Percentiles rank a stretch among this genome's conserved stretches.
Conservation (phyloP, 1,140 invertebrate species). For the Penaeus indicus region DNA sequence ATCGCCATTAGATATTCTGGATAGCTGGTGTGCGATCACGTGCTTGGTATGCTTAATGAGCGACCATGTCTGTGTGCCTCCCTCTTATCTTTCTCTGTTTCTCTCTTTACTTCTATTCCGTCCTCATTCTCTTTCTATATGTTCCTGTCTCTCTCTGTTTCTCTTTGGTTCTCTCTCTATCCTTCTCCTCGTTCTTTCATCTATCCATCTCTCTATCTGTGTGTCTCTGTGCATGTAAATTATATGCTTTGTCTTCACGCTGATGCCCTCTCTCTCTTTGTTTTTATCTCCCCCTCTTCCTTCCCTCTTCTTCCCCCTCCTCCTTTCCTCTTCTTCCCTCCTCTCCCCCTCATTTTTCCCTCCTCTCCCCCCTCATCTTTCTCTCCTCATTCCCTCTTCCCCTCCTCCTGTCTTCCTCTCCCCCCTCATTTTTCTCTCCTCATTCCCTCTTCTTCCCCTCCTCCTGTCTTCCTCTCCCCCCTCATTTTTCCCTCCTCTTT, state of each 20-base stretch:
- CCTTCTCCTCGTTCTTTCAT: background rate
- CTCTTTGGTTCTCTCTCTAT: background rate
- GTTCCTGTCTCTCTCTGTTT: background rate
- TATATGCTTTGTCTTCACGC: background rate
- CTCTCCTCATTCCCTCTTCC: background rate
- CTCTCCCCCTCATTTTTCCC: conserved; percentile 34
- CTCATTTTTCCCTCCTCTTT: no score
- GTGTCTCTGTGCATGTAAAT: background rate
- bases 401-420: no score
- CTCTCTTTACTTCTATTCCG: no score
- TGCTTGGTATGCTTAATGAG: no score
- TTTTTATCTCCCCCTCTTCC: no score
- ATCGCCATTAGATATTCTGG: no score
- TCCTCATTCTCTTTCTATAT: background rate
- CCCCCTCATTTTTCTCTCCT: no score
- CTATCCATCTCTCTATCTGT: background rate
- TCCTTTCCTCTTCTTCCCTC: conserved; percentile 23
- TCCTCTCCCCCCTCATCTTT: conserved; percentile 1
- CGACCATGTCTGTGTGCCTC: background rate
- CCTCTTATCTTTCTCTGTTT: background rate
- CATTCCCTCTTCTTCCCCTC: no score
- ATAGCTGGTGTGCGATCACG: no score
- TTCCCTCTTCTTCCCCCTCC: conserved; percentile 21
- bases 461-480: no score
- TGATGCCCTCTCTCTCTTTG: background rate